Evolutionary conservation across 2,888 invertebrate genomes (phyloP), one percentile per base, ranked within the genome.

Genomic region (Falcaria lacertinaria): DNA sequence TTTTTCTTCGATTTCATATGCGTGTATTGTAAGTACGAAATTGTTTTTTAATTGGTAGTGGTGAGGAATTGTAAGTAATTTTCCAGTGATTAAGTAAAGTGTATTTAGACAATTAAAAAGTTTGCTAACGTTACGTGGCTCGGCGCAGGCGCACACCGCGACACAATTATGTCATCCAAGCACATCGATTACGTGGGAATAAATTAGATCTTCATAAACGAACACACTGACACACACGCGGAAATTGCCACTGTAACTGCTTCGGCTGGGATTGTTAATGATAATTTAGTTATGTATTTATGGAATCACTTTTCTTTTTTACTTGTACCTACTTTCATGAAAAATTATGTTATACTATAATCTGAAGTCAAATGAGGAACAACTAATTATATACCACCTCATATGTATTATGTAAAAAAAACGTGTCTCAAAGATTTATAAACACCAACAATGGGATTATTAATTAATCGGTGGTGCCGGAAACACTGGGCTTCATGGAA

Each of bases 171-270:
- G 76, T 79, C 78, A 76, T 67, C 64, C 58, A 45, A 63, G 61
- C 64, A 69, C 70, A 69, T 74, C 71, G 71, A 74, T 73, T 77
- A 73, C 74, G 77, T 81, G 78, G 70, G 78, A 81, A 74, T 69
- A 61, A 56, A 65, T 71, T 58, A 57, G 62, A 70, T 63, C 60
- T 57, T 56, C 50, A 53, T 55, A 15, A 17, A 28, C 22, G 11
- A 38, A 14, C 34, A 28, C 33, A 11, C 17, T 7, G 1, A 17
- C n/a, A 8, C 1, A 19, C 22, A 36, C 22, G 22, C 22, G 22
- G 19, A 25, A 25, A 25, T 25, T 25, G 1, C 3, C 19, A 0
- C 22, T 15, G 7, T 37, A 37, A 14, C 19, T 16, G n/a, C 35
- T 15, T 36, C 15, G 3, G 11, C 25, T 8, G 25, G 7, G 28